Conservation (phyloP, 2,113 vertebrate genomes). For the Suncus etruscus region DNA sequence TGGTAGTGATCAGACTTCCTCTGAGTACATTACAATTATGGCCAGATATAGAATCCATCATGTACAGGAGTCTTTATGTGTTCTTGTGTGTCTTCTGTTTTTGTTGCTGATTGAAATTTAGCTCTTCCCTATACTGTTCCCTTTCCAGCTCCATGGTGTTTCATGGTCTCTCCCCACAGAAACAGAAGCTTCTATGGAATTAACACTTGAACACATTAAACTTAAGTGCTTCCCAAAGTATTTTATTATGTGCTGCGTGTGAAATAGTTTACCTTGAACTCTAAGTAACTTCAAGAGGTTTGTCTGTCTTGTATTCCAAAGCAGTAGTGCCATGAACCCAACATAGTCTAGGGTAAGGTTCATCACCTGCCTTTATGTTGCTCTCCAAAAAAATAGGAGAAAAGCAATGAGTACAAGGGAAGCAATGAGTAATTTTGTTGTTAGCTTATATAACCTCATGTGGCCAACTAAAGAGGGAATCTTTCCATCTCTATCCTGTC, state of each 20-base stretch:
- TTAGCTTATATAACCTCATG: background rate
- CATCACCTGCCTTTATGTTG: background rate
- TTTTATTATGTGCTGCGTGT: slow-evolving; percentile 75
- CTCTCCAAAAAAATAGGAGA: background rate
- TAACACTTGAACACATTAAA: slow-evolving; percentile 72
- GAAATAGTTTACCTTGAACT: slow-evolving; percentile 70
- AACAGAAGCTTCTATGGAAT: slow-evolving; percentile 65
- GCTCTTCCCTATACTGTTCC: background rate
- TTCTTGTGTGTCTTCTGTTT: background rate
- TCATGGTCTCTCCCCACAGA: slow-evolving; percentile 61
- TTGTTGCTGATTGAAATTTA: background rate
- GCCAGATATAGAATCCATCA: fast-evolving
- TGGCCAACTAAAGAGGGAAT: slow-evolving; percentile 26
- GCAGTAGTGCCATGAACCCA: background rate
- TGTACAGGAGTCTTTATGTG: background rate
- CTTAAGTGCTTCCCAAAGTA: slow-evolving; percentile 78
- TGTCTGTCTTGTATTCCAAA: slow-evolving; percentile 32
- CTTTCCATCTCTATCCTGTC: too few species aligned
- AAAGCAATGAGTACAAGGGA: background rate
- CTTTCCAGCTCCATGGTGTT: background rate
- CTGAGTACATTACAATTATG: background rate
- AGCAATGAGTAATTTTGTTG: background rate
- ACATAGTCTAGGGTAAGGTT: background rate
- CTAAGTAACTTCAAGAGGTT: slow-evolving; percentile 56
- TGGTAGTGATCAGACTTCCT: fast-evolving